A percentile compares a stretch with the other conserved stretches of the same genome.
These are phyloP conservation scores for Hyperoplus immaculatus DNA, from an alignment of 2,797 vertebrate genomes.

Conservation along the genomic window DNA sequence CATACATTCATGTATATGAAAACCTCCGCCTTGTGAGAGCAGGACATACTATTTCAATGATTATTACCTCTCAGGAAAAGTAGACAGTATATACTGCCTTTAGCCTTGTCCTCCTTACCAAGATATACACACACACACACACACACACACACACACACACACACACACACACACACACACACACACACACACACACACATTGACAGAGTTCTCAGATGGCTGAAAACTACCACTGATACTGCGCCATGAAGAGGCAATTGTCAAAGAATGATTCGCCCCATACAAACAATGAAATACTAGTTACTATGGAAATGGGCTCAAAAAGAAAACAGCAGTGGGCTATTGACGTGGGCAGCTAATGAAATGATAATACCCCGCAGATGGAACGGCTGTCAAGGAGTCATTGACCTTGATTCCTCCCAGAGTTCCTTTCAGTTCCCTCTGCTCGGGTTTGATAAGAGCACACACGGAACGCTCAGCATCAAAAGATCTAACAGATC, in stretches of 20 bases:
- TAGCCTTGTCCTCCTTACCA: constrained; percentile 38
- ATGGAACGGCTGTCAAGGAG: constrained; percentile 81
- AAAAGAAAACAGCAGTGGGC: constrained; percentile 70
- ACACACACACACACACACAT: neutral
- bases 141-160: constrained; percentile 4
- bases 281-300: constrained; percentile 81
- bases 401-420: constrained; percentile 81
- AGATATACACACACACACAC: constrained; percentile 11
- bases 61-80: constrained; percentile 59
- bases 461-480: constrained; percentile 53
- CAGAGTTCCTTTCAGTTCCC: constrained; percentile 52
- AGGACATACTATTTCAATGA: constrained; percentile 44
- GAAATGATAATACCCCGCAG: constrained; percentile 81
- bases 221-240: constrained; percentile 65
- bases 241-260: constrained; percentile 74
- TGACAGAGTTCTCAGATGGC: constrained; percentile 43
- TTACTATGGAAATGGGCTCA: constrained; percentile 82
- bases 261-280: constrained; percentile 73
- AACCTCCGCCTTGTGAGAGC: constrained; percentile 55
- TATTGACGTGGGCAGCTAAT: constrained; percentile 78
- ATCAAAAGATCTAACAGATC: constrained; percentile 64
- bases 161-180: neutral
- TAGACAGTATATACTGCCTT: constrained; percentile 37
- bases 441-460: constrained; percentile 69
- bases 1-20: constrained; percentile 55